Conservation (phyloP, 64 coral and sea anemone genomes). For the Montipora foliosa region DNA sequence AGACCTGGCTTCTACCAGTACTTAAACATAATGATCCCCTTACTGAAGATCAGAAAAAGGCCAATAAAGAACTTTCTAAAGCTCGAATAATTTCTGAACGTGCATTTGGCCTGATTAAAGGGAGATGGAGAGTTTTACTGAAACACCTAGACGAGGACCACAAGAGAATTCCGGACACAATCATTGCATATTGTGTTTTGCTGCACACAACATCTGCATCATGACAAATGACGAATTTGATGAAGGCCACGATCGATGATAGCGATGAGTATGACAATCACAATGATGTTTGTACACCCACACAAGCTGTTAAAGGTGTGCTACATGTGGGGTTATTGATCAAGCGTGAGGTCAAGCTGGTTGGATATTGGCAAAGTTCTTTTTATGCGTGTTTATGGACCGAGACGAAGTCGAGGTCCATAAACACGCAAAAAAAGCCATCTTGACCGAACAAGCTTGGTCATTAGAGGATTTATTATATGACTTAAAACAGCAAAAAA, state of each 20-base stretch:
- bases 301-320: conserved; percentile 54
- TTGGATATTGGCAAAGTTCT: too few species aligned
- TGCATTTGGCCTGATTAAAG: too few species aligned
- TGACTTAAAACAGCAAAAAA: too few species aligned
- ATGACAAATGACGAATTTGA: conserved; percentile 35
- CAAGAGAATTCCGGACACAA: conserved; percentile 45
- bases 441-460: too few species aligned
- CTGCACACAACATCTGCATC: conserved; percentile 42
- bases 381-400: too few species aligned
- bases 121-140: conserved; percentile 26
- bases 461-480: too few species aligned
- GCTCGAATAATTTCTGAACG: not conserved
- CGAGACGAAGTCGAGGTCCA: too few species aligned
- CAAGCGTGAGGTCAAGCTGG: too few species aligned
- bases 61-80: conserved; percentile 62
- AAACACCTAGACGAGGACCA: conserved; percentile 54
- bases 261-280: conserved; percentile 44
- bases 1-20: too few species aligned
- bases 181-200: conserved; percentile 40
- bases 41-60: conserved; percentile 53
- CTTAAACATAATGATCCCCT: conserved; percentile 68
- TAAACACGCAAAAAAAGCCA: too few species aligned
- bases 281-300: conserved; percentile 10
- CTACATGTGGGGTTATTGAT: not conserved
- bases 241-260: not conserved